These are phyloP conservation scores for Apostichopus japonicus DNA, from an alignment of 35 echinoderm and acorn worm species.

Conservation along the genomic window DNA sequence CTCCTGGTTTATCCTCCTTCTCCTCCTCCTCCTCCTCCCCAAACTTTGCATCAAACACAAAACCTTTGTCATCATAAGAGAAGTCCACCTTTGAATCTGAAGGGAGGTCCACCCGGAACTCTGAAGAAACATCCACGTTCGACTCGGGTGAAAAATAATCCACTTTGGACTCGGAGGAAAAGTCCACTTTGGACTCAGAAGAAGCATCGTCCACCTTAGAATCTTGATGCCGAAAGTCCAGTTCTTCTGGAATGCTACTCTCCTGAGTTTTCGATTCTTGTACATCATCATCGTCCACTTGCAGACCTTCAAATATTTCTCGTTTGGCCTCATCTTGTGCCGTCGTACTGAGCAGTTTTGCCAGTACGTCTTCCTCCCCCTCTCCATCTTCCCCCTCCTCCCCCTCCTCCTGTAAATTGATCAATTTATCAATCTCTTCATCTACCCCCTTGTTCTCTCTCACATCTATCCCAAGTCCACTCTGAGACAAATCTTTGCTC, in stretches of 20 bases:
- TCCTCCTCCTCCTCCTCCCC: constrained; percentile 46
- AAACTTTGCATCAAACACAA: not conserved
- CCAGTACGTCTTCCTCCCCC: not conserved
- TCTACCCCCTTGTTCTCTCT: not conserved
- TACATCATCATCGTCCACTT: not conserved
- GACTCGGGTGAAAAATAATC: not conserved
- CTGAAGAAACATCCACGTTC: not conserved
- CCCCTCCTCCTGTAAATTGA: not conserved
- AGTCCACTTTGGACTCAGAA: not conserved
- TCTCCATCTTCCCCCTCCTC: not conserved
- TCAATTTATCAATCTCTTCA: not conserved
- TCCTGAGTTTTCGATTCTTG: not conserved
- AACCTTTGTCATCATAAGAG: not conserved
- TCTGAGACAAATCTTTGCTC: not conserved
- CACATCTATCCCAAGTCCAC: not conserved
- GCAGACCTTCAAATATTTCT: constrained; percentile 44
- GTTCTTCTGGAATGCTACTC: not conserved
- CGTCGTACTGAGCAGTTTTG: constrained; percentile 6
- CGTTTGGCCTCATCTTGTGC: constrained; percentile 64
- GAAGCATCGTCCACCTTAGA: not conserved
- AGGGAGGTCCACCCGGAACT: not conserved
- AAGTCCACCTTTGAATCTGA: not conserved
- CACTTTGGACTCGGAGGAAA: not conserved
- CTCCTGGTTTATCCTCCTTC: constrained; percentile 22
- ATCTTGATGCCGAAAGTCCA: not conserved